A percentile compares a stretch with the other conserved stretches of the same genome.
Evolutionary conservation across 2,888 invertebrate species (phyloP).

Genomic region (Metopia argyrocephala): DNA sequence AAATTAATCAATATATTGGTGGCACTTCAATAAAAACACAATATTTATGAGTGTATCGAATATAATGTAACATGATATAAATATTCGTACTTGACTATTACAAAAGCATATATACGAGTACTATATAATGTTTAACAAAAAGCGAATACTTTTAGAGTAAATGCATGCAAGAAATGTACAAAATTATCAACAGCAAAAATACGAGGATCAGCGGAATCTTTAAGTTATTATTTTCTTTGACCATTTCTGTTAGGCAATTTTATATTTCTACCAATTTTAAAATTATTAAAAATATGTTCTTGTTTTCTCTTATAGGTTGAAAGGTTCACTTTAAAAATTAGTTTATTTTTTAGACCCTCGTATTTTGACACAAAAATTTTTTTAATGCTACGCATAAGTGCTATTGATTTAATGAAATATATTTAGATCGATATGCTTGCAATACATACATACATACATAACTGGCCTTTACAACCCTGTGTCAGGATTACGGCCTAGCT

Average conservation of each 20-base stretch:
- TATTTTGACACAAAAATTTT: not conserved
- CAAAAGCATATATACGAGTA: constrained; percentile 12
- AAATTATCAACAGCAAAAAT: not conserved
- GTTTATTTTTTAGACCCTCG: not conserved
- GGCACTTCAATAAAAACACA: constrained; percentile 70
- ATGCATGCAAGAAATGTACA: constrained; percentile 1
- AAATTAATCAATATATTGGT: constrained; percentile 73
- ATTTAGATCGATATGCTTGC: constrained; percentile 13
- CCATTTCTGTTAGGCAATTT: too few species aligned
- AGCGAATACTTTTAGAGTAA: not conserved
- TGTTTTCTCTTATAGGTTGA: too few species aligned
- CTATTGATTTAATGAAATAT: not conserved
- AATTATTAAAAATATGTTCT: too few species aligned
- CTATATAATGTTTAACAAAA: not conserved
- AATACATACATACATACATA: too few species aligned
- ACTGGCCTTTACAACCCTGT: too few species aligned
- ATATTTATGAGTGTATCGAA: constrained; percentile 64
- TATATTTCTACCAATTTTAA: too few species aligned
- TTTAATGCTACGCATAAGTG: constrained; percentile 34
- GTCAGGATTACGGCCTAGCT: too few species aligned
- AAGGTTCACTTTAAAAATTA: not conserved
- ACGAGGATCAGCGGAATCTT: not conserved
- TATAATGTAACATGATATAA: constrained; percentile 60
- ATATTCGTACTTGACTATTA: constrained; percentile 37
- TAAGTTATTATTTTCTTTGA: not conserved